These are phyloP conservation scores for Protaetia brevitarsis DNA, from an alignment of 1,140 invertebrate genomes.

Conservation along the genomic window DNA sequence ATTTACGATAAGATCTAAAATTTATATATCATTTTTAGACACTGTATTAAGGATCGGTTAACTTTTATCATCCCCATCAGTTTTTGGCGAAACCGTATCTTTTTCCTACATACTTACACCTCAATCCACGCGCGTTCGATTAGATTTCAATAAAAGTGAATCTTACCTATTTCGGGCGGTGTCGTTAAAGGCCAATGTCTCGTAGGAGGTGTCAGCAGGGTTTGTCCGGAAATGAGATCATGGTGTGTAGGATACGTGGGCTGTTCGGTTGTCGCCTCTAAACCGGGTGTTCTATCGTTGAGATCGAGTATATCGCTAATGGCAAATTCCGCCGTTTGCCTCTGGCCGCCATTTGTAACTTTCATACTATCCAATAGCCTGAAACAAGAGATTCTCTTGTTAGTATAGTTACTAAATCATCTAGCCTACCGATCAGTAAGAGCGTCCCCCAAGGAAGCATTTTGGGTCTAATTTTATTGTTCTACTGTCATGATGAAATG, in stretches of 20 bases:
- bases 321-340: slow-evolving; percentile 57
- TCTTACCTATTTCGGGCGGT: slow-evolving; percentile 40
- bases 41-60: too few relatives aligned
- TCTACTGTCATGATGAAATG: too few relatives aligned
- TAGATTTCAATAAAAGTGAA: neutral
- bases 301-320: slow-evolving; percentile 64
- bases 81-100: too few relatives aligned
- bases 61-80: too few relatives aligned
- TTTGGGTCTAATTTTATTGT: too few relatives aligned
- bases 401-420: too few relatives aligned
- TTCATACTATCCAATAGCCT: slow-evolving; percentile 67
- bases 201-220: slow-evolving; percentile 28
- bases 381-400: slow-evolving; percentile 47
- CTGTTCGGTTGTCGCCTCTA: slow-evolving; percentile 30
- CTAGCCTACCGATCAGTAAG: too few relatives aligned
- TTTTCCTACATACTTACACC: too few relatives aligned
- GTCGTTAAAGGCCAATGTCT: slow-evolving; percentile 41
- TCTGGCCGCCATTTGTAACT: slow-evolving; percentile 49
- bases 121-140: too few relatives aligned
- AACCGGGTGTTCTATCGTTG: slow-evolving; percentile 48
- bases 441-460: too few relatives aligned
- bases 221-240: slow-evolving; percentile 31
- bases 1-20: neutral
- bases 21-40: neutral
- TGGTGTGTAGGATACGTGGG: slow-evolving; percentile 27